Percentiles rank a stretch among this genome's conserved stretches.
Conservation (phyloP, 2,888 invertebrate species). For the Dioctria rufipes region DNA sequence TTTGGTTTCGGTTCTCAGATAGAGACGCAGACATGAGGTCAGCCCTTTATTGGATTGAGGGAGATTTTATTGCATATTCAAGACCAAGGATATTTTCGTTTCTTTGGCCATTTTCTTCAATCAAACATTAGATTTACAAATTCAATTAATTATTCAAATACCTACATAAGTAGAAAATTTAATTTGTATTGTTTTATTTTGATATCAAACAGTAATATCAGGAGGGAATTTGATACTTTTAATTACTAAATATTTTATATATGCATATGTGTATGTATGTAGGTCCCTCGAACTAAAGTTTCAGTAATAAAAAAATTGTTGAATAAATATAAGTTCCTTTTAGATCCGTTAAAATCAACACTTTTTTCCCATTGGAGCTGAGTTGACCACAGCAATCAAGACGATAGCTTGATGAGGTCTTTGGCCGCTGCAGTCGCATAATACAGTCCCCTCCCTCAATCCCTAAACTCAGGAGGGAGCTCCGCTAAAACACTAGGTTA, state of each 20-base stretch:
- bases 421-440: not conserved
- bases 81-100: conserved; percentile 2
- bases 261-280: not conserved
- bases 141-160: not conserved
- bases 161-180: no score
- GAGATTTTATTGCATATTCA: conserved; percentile 15
- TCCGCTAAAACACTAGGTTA: no score
- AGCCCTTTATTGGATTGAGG: not conserved
- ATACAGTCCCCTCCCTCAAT: no score
- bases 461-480: no score
- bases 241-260: not conserved
- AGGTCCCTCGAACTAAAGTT: no score
- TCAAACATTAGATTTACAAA: not conserved
- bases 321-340: not conserved
- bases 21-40: not conserved
- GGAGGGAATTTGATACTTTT: not conserved
- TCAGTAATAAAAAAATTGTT: no score
- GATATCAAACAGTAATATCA: not conserved
- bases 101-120: not conserved
- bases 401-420: not conserved
- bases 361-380: not conserved
- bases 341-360: not conserved
- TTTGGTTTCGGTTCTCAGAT: not conserved
- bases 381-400: not conserved
- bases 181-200: no score